Evolutionary conservation across 64 coral and sea anemone species (phyloP), one percentile per base, ranked within the genome.

Genomic region (Porites australiensis): DNA sequence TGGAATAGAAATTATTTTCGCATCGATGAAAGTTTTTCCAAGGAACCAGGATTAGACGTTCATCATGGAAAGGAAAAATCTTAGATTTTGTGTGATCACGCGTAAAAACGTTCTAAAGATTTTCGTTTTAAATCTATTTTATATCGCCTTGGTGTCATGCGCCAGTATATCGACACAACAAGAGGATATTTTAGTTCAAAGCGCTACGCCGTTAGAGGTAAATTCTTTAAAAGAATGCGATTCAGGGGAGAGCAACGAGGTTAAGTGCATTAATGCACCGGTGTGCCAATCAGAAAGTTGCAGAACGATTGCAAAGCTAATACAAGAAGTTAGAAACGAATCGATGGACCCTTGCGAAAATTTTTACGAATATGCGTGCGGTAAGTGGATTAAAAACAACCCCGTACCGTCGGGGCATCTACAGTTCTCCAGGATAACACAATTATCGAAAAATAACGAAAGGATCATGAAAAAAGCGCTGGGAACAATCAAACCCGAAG

Each of bases 341-440:
- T 86, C 60, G 3, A 92, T 78, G 2, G 95, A 98, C 46, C 95
- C 95, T 3, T 98, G 95, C 54, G 53, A 91, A 23, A 94, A 98
- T 18, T 98, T 98, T 72, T 98, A 98, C 67, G 92, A 98, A 16
- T 98, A 98, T 47, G 95, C 95, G 4, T 98, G 95, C 60, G 95
- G 95, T 0, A 72, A 64, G 3, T 98, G 95, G 95, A 82, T 98
- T 1, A 98, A 94, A 19, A 48, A 87, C 3, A 93, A 93, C 53
- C 59, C 86, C 15, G 94, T 98, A 2, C 95, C 95, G 1, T 90
- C 94, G n/a, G 68, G 85, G 6, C 82, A 87, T 45, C 18, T 85
- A 0, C 95, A 98, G 44, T 98, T 94, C 60, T 98, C 95, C 0
- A 89, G 92, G 22, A 98, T 98, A 43, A 94, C 95, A 4, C 68